Base-by-base conservation (phyloP, 2,113 vertebrate genomes). In the Numenius arquata region DNA sequence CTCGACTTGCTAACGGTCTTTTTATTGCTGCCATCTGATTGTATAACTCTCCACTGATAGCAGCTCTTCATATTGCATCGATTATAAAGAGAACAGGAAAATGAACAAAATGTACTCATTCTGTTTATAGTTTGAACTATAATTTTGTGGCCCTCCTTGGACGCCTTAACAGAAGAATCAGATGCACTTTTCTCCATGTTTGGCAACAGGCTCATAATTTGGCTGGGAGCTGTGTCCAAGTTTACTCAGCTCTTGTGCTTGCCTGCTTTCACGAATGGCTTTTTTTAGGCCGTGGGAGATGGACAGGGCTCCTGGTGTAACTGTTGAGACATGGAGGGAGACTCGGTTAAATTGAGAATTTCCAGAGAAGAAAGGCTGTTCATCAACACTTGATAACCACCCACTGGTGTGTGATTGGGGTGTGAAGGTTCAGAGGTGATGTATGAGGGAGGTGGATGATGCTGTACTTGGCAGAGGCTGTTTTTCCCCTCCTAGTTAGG, bases 21-120 rank as follows among this genome's bases (percentile, higher is more conserved):
- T 84, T 97, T 95, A 97, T 97, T 97, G 95, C 95, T 97, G 90
- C 92, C 97, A 96, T 96, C 90, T 97, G 94, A 97, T 96, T 97
- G 91, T 97, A 97, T 89, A 94, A 92, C 93, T 68, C 90, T 65
- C 91, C 95, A 74, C 95, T 89, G 95, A 97, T 96, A 97, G 89
- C 89, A 95, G 94, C 62, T 84, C 68, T 95, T 97, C 91, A 94
- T 97, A 94, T 95, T 97, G 95, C 96, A 96, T 94, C 20, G 89
- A 96, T 97, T 97, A 96, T 70, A 76, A 87, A 81, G 91, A 87
- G 90, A 95, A 91, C 84, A 95, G 93, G 95, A 95, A 94, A 95
- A 96, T 77, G 96, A 97, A 98, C 97, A 97, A 96, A 96, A 63
- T 96, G 97, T 97, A 86, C 97, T 97, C 95, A 62, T 89, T 95